Evolutionary conservation across 1,140 invertebrate genomes (phyloP).

Genomic region (Tenebrio molitor): DNA sequence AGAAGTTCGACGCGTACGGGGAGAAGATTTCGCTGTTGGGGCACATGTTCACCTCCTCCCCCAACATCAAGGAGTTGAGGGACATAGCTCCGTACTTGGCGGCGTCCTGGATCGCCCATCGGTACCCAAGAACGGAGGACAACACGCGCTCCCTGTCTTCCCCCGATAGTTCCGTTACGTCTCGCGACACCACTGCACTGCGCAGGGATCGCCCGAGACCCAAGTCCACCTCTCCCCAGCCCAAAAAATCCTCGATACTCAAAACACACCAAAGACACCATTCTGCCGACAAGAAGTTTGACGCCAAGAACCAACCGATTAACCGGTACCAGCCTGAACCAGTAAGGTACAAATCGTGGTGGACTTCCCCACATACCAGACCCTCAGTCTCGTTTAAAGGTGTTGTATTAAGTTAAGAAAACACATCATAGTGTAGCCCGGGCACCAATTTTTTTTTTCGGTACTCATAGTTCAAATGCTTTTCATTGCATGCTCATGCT

Average conservation of each 20-base stretch:
- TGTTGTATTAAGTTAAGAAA: constrained; percentile 65
- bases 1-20: constrained; percentile 75
- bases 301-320: constrained; percentile 71
- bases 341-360: constrained; percentile 67
- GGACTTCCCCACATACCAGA: constrained; percentile 71
- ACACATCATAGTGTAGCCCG: constrained; percentile 31
- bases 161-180: constrained; percentile 66
- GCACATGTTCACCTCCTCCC: constrained; percentile 85
- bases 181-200: constrained; percentile 59
- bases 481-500: constrained; percentile 46
- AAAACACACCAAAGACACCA: constrained; percentile 63
- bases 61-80: constrained; percentile 81
- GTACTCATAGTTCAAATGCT: constrained; percentile 47
- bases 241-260: constrained; percentile 72
- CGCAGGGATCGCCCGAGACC: constrained; percentile 62
- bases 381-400: constrained; percentile 80
- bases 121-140: constrained; percentile 76
- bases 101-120: constrained; percentile 83
- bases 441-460: constrained; percentile 25
- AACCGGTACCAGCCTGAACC: constrained; percentile 73
- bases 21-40: constrained; percentile 76
- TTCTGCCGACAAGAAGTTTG: constrained; percentile 63
- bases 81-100: constrained; percentile 83
- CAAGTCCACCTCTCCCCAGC: constrained; percentile 66
- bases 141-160: constrained; percentile 75